These are phyloP conservation scores for Morone saxatilis DNA, from an alignment of 2,113 vertebrate genomes.

Conservation along the genomic window DNA sequence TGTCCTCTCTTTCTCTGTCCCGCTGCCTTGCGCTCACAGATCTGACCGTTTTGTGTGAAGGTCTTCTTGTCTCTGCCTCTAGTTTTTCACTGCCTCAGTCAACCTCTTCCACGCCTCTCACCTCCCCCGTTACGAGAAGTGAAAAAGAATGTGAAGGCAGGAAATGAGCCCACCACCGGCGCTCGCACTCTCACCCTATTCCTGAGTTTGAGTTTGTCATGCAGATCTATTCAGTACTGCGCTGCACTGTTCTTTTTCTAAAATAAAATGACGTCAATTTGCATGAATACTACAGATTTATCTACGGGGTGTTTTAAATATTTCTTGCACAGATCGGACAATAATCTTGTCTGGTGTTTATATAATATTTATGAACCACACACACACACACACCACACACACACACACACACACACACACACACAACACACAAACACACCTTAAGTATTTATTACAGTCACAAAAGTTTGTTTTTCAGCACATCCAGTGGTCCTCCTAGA, in stretches of 20 bases:
- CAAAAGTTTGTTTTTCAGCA: background rate
- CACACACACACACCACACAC: too few species aligned
- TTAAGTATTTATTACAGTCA: background rate
- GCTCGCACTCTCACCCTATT: background rate
- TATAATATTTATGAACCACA: too few species aligned
- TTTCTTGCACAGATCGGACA: background rate
- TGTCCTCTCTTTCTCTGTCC: background rate
- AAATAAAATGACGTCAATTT: background rate
- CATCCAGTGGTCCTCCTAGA: background rate
- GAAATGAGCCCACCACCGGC: conserved; percentile 46
- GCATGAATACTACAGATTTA: background rate
- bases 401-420: too few species aligned
- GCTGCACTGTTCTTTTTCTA: background rate
- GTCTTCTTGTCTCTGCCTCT: background rate
- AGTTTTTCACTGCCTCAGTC: background rate
- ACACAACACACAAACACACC: too few species aligned
- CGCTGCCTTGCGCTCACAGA: background rate
- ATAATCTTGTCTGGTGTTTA: background rate
- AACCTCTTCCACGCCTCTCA: background rate
- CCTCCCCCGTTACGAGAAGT: background rate
- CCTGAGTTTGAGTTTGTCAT: background rate
- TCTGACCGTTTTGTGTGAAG: background rate
- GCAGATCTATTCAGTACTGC: background rate
- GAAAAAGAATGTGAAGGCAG: conserved; percentile 15
- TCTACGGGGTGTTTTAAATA: background rate